These are phyloP conservation scores for Oreortyx pictus DNA, from an alignment of 2,797 vertebrate species.

Conservation along the genomic window DNA sequence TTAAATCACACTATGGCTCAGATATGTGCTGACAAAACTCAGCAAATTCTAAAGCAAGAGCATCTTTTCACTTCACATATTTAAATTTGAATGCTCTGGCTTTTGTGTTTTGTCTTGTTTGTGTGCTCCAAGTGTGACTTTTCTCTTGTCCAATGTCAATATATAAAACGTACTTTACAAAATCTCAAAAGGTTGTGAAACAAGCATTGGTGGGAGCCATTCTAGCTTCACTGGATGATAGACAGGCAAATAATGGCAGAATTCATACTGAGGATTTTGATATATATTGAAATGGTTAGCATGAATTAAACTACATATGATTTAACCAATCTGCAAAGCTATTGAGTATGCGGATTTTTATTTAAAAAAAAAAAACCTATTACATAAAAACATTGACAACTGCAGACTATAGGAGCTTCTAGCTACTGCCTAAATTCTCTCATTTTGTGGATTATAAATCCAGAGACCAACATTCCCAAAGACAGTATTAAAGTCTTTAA, in stretches of 20 bases:
- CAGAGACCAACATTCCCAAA: conserved; percentile 12
- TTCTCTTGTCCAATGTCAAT: not conserved
- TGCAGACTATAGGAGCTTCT: not conserved
- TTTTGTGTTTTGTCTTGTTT: conserved; percentile 10
- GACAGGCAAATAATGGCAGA: not conserved
- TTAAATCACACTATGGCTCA: conserved; percentile 33
- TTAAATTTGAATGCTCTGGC: conserved; percentile 26
- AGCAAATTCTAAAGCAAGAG: conserved; percentile 17
- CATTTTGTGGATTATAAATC: conserved; percentile 35
- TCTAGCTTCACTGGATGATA: not conserved
- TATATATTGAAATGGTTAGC: not conserved
- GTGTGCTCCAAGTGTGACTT: fast-evolving
- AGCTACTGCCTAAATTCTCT: not conserved
- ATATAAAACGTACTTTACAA: not conserved
- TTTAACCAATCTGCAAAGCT: not conserved
- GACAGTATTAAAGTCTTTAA: conserved; percentile 13
- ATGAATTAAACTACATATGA: not conserved
- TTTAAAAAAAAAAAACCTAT: not conserved
- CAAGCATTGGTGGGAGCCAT: not conserved
- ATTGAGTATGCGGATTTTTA: not conserved
- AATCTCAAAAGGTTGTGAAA: not conserved
- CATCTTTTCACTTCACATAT: conserved; percentile 14
- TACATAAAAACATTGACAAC: not conserved
- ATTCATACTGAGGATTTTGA: not conserved
- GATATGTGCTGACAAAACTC: not conserved